A percentile compares a stretch with the other conserved stretches of the same genome.
Conservation (phyloP, 2,888 invertebrate genomes). For the Caenorhabditis doughertyi region DNA sequence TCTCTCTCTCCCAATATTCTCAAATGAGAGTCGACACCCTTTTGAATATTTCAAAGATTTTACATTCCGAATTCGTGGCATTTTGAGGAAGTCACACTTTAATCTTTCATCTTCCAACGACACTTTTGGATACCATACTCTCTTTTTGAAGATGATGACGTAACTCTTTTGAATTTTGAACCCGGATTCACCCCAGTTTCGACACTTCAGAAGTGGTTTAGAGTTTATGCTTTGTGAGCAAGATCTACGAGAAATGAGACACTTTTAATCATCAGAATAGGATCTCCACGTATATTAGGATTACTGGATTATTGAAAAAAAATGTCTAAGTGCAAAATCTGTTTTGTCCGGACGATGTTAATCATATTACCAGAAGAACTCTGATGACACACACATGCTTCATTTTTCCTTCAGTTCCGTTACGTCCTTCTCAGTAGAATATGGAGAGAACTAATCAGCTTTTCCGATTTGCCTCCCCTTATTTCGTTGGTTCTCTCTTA, state of each 20-base stretch:
- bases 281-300: not conserved
- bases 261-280: not conserved
- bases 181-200: not conserved
- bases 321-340: constrained; percentile 18
- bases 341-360: constrained; percentile 25
- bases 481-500: constrained; percentile 14
- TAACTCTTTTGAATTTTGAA: constrained; percentile 7
- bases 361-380: constrained; percentile 38
- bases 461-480: constrained; percentile 36
- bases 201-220: not conserved
- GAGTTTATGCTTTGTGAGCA: not conserved
- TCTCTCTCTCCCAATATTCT: not conserved
- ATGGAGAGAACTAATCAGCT: constrained; percentile 37
- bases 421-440: constrained; percentile 13
- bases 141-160: constrained; percentile 7
- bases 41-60: constrained; percentile 28
- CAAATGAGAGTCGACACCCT: not conserved
- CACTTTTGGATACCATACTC: constrained; percentile 9
- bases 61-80: constrained; percentile 13
- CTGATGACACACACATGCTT: constrained; percentile 44
- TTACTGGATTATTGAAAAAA: not conserved
- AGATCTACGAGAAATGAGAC: constrained; percentile 16
- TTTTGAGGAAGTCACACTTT: constrained; percentile 30
- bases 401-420: constrained; percentile 9
- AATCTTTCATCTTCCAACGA: constrained; percentile 20